Base-by-base conservation (phyloP, 2,797 vertebrate genomes). In the Sebastes taczanowskii region DNA sequence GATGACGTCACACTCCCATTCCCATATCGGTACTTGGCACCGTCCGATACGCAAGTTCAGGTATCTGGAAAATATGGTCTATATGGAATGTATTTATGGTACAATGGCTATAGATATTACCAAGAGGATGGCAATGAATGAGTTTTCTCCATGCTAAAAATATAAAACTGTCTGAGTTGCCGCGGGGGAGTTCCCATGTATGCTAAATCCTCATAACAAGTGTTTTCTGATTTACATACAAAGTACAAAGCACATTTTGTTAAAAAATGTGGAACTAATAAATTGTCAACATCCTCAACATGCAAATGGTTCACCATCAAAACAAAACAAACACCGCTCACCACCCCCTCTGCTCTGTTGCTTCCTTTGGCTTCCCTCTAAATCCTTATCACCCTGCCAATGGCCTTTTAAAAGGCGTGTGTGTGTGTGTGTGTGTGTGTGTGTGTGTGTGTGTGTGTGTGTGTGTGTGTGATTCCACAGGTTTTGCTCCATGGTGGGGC, bases 391-490 rank as follows among this genome's bases (percentile, higher is more conserved):
- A 79, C 64, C 53, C 62, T 69, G 32, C 75, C 52, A 72, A 25
- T 6, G 46, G 27, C 53, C 55, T 60, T 81, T 79, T 63, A 69
- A 55, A 52, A 11, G 38, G 34, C 34, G 3, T 38, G 34, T 63
- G 13, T 70, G 69, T 52, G 58, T 53, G 35, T 14, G 23, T 46
- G 52, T 56, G 4, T 52, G 49, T 62, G 25, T 52, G 58, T 53
- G 35, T 6, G 29, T 46, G 52, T 56, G 71, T 23, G 55, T 42
- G 23, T 46, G 52, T 56, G 4, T 52, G 49, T 62, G 25, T 52
- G 58, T 53, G 35, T 6, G 29, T 46, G 52, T 56, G 71, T 23
- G 55, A 66, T 81, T 77, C 71, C 78, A 68, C 80, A 81, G 62
- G 42, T 78, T 77, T 83, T 56, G 53, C 49, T 65, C 59, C 18